These are phyloP conservation scores for Syritta pipiens DNA, from an alignment of 2,888 invertebrate species.

Conservation along the genomic window DNA sequence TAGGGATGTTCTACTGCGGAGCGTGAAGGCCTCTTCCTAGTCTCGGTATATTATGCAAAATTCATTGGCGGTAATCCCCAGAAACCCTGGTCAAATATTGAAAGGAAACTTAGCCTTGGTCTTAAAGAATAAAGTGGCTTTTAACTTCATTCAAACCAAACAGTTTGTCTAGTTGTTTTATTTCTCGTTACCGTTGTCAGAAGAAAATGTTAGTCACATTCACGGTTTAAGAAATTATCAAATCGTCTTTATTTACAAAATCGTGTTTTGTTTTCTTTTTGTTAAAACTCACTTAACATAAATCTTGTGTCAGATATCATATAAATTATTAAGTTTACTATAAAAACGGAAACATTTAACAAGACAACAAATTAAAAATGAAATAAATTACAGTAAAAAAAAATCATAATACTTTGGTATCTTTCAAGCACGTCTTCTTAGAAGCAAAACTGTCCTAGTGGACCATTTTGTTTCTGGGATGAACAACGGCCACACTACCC, in stretches of 20 bases:
- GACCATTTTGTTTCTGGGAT: slow-evolving; percentile 73
- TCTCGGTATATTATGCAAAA: no score
- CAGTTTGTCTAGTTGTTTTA: no score
- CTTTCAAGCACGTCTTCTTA: neutral
- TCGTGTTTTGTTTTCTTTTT: neutral
- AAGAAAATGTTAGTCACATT: neutral
- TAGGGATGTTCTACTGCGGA: no score
- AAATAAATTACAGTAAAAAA: slow-evolving; percentile 29
- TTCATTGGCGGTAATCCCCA: no score
- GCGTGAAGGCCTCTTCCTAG: no score
- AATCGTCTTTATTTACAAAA: slow-evolving; percentile 42
- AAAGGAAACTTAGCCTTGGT: no score
- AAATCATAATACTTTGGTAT: slow-evolving; percentile 20
- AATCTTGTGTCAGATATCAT: slow-evolving; percentile 5
- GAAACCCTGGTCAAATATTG: no score
- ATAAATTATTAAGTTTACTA: no score
- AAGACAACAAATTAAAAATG: slow-evolving; percentile 1
- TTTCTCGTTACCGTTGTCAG: no score
- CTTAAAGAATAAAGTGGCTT: no score
- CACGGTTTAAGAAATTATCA: neutral
- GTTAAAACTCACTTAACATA: slow-evolving; percentile 3
- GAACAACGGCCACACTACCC: slow-evolving; percentile 77
- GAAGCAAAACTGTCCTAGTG: slow-evolving; percentile 69
- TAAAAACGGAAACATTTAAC: slow-evolving; percentile 2
- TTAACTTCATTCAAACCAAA: no score